phyloP scores from a whole-genome alignment of 2,113 vertebrate species.

The Rutilus rutilus region DNA sequence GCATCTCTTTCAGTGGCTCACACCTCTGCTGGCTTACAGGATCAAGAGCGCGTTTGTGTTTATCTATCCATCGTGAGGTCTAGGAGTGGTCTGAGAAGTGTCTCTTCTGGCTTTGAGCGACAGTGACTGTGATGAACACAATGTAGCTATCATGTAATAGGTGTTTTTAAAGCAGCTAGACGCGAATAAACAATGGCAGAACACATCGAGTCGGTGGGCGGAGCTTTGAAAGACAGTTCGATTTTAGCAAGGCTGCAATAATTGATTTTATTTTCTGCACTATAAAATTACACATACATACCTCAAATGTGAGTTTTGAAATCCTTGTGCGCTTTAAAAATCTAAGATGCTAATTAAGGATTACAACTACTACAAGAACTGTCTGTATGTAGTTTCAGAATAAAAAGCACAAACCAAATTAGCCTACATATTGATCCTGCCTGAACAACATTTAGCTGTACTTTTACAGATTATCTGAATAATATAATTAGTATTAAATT shows the following conservation, averaged over 20 bases:
- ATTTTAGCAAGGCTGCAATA: not conserved
- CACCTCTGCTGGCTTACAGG: slow-evolving; percentile 50
- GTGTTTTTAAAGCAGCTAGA: slow-evolving; percentile 37
- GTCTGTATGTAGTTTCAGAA: no score
- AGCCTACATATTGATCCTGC: not conserved
- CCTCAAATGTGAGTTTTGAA: not conserved
- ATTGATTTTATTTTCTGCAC: not conserved
- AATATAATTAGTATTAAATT: not conserved
- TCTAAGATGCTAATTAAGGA: not conserved
- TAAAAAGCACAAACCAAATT: no score
- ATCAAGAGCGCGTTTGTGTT: not conserved
- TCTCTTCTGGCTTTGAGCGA: not conserved
- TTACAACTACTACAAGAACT: not conserved
- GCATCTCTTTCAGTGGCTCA: slow-evolving; percentile 70
- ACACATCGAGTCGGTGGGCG: slow-evolving; percentile 36
- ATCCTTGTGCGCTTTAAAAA: not conserved
- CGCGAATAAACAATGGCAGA: slow-evolving; percentile 7
- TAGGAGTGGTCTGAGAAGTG: not conserved
- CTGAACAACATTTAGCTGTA: not conserved
- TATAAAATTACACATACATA: not conserved
- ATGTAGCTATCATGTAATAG: not conserved
- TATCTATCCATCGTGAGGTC: slow-evolving; percentile 6
- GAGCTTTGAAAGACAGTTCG: not conserved
- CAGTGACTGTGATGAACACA: not conserved
- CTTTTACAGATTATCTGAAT: not conserved